Base-by-base conservation (phyloP, 2,113 vertebrate genomes). In the Leucosticte australis region DNA sequence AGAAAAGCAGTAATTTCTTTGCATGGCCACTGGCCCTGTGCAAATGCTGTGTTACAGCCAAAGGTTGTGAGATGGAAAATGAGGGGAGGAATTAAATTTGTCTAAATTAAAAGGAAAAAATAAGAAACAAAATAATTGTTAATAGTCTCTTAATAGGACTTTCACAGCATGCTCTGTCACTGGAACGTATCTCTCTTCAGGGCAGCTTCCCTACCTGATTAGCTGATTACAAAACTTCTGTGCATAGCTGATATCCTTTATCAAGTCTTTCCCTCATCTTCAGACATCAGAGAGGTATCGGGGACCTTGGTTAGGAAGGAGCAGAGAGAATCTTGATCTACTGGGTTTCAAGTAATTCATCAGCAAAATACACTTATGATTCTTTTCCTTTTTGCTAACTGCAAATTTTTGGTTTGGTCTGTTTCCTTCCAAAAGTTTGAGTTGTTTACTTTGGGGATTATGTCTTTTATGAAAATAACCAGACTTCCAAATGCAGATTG, bases 361-460 rank as follows among this genome's bases (percentile, higher is more conserved):
- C 22, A 69, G 12, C 20, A 49, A 80, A 73, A 76, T 65, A 28
- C 24, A 13, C 18, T 20, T 44, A 52, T 8, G 13, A 30, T 19
- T 83, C 17, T 79, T n/a, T 73, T 59, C 15, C 7, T 42, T 92
- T 87, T 73, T 20, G 2, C 89, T 53, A 70, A 44, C 56, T 87
- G n/a, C 6, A 4, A 13, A 35, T 71, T 90, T 95, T 83, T 90
- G 33, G 28, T 94, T 86, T 89, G 33, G 24, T 87, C 52, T 71
- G 17, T 77, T 95, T 89, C 46, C 30, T 88, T 89, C 75, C 31
- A 50, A 31, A 90, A 77, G 53, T 79, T 64, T 47, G 53, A 93
- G 59, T 77, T 70, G 55, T 93, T 95, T 95, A 75, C 85, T 87
- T 93, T 94, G 50, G 65, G 68, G 79, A 81, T 95, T 87, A 42